Percentiles rank a stretch among this genome's conserved stretches.
phyloP scores from a whole-genome alignment of 1,140 invertebrate genomes.

The Holotrichia oblita region DNA sequence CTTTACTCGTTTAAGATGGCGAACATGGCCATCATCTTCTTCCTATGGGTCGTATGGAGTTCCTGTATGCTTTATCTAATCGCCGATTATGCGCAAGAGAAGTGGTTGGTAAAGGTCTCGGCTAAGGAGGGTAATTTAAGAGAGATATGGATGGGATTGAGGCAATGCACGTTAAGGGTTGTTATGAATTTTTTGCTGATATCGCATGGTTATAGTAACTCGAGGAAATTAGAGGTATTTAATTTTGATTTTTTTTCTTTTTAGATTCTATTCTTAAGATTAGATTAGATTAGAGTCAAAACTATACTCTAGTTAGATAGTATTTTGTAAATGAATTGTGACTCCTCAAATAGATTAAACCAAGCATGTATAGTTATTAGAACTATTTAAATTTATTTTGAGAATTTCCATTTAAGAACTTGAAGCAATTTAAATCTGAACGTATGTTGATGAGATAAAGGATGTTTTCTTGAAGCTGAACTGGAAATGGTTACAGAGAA shows the following conservation, averaged over 20 bases:
- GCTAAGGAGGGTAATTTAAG: neutral
- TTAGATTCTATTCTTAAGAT: neutral
- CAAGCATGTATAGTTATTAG: too few species aligned
- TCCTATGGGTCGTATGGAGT: neutral
- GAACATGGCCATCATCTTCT: neutral
- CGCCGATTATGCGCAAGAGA: neutral
- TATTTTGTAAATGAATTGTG: too few species aligned
- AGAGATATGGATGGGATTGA: neutral
- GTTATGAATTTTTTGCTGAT: neutral
- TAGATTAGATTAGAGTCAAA: too few species aligned
- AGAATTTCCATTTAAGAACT: too few species aligned
- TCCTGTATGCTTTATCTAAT: neutral
- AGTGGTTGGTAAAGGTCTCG: neutral
- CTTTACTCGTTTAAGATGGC: constrained; percentile 5
- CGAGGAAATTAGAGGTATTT: neutral
- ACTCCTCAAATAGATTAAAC: too few species aligned
- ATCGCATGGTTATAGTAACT: neutral
- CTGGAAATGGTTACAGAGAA: too few species aligned
- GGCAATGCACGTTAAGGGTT: neutral
- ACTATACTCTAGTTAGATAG: too few species aligned
- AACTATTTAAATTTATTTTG: too few species aligned
- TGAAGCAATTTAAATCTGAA: too few species aligned
- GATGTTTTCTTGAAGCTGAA: too few species aligned
- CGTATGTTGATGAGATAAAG: too few species aligned
- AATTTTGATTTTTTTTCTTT: too few species aligned